These are phyloP conservation scores for Xiphydria camelus DNA, from an alignment of 2,888 invertebrate genomes.

Conservation along the genomic window DNA sequence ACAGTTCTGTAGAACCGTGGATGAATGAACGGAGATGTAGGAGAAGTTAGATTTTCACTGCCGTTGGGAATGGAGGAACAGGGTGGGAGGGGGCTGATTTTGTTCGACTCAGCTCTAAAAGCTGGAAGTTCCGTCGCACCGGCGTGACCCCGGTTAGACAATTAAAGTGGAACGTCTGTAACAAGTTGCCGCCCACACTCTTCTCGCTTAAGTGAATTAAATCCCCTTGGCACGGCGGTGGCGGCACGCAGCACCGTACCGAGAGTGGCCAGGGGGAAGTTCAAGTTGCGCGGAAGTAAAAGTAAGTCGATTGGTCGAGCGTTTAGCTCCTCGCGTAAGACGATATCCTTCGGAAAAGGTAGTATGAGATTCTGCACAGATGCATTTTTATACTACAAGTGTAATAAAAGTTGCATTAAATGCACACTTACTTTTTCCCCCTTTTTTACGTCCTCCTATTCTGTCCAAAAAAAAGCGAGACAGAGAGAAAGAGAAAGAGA, in stretches of 20 bases:
- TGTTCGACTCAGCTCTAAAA: slow-evolving; percentile 6
- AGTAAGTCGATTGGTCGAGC: slow-evolving; percentile 16
- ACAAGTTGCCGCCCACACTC: slow-evolving; percentile 14
- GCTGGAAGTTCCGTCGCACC: slow-evolving; percentile 6
- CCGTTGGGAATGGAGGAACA: slow-evolving; percentile 6
- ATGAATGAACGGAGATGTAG: too few relatives aligned
- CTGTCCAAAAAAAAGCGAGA: slow-evolving; percentile 8
- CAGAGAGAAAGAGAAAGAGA: neutral
- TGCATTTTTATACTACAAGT: too few relatives aligned
- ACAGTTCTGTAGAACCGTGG: too few relatives aligned
- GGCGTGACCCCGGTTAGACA: slow-evolving; percentile 13
- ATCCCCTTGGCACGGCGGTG: slow-evolving; percentile 11
- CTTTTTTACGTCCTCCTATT: too few relatives aligned
- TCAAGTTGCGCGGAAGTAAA: slow-evolving; percentile 17
- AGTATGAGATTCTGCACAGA: too few relatives aligned
- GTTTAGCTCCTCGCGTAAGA: slow-evolving; percentile 18
- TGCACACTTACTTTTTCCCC: too few relatives aligned
- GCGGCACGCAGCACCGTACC: too few relatives aligned
- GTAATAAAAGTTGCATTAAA: too few relatives aligned
- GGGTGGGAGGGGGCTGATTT: neutral
- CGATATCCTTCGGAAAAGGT: neutral
- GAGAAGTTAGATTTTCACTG: too few relatives aligned
- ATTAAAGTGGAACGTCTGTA: slow-evolving; percentile 16
- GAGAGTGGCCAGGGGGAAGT: slow-evolving; percentile 1
- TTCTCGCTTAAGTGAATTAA: slow-evolving; percentile 20